phyloP scores from a whole-genome alignment of 2,888 invertebrate genomes.

The Himalopsyche japonica region DNA sequence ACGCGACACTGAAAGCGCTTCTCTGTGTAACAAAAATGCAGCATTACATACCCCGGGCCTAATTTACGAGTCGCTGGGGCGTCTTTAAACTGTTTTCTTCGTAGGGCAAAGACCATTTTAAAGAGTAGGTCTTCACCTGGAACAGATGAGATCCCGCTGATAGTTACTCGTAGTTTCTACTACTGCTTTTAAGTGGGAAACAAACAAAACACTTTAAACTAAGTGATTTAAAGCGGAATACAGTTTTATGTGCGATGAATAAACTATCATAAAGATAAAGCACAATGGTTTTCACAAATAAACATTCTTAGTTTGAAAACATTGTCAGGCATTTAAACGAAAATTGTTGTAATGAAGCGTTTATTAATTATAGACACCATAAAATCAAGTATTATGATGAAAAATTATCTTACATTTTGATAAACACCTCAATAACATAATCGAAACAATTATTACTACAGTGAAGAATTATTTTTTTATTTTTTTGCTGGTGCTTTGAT shows the following conservation, averaged over 20 bases:
- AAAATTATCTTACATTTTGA: too few species aligned
- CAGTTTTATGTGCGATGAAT: neutral
- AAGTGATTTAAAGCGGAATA: neutral
- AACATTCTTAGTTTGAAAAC: too few species aligned
- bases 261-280: neutral
- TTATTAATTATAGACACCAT: too few species aligned
- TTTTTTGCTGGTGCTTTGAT: too few species aligned
- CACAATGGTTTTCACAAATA: neutral
- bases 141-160: conserved; percentile 5
- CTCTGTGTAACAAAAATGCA: neutral
- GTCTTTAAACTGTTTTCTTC: conserved; percentile 16
- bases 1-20: neutral
- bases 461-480: too few species aligned
- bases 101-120: neutral
- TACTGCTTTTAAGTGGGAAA: neutral
- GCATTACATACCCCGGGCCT: neutral
- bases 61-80: conserved; percentile 15
- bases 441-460: too few species aligned
- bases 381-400: too few species aligned
- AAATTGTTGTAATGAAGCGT: too few species aligned
- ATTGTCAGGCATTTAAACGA: too few species aligned
- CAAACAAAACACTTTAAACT: neutral
- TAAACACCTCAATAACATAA: too few species aligned
- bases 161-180: neutral
- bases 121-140: conserved; percentile 4